Evolutionary conservation across 2,797 vertebrate species (phyloP).

Genomic region (Sebastiscus albofasciatus): DNA sequence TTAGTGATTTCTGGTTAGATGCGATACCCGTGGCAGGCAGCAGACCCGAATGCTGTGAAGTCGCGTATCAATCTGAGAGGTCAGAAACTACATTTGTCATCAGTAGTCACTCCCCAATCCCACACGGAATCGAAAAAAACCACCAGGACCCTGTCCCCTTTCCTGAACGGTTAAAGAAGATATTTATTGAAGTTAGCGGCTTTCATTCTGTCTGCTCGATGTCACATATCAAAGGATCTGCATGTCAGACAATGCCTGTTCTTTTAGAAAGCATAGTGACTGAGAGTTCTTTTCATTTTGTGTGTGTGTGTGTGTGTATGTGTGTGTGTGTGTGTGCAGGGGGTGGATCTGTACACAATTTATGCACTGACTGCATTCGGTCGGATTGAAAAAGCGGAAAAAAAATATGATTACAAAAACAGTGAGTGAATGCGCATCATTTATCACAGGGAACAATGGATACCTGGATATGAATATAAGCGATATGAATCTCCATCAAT

Average conservation of each 20-base stretch:
- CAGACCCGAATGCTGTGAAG: conserved; percentile 59
- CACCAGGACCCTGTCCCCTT: conserved; percentile 3
- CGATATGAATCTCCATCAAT: conserved; percentile 50
- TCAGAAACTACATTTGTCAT: conserved; percentile 73
- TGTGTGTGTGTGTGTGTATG: neutral
- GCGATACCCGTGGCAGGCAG: conserved; percentile 62
- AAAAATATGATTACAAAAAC: conserved; percentile 13
- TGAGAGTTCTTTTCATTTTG: neutral
- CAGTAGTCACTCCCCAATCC: conserved; percentile 40
- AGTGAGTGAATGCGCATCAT: conserved; percentile 20
- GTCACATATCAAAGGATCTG: conserved; percentile 45
- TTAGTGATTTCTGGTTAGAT: conserved; percentile 76
- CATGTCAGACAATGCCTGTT: conserved; percentile 37
- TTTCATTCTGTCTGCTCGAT: conserved; percentile 38
- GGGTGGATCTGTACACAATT: conserved; percentile 1
- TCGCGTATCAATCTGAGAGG: conserved; percentile 63
- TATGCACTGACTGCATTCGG: neutral
- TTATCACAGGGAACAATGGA: conserved; percentile 38
- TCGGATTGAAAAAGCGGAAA: conserved; percentile 4
- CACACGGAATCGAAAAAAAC: conserved; percentile 45
- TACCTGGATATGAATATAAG: conserved; percentile 44
- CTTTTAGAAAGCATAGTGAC: conserved; percentile 18
- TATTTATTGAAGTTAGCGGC: conserved; percentile 44
- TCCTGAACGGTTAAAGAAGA: conserved; percentile 17
- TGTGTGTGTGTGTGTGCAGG: neutral